Evolutionary conservation across 1,140 invertebrate genomes (phyloP).

Genomic region (Antheraea mylitta): DNA sequence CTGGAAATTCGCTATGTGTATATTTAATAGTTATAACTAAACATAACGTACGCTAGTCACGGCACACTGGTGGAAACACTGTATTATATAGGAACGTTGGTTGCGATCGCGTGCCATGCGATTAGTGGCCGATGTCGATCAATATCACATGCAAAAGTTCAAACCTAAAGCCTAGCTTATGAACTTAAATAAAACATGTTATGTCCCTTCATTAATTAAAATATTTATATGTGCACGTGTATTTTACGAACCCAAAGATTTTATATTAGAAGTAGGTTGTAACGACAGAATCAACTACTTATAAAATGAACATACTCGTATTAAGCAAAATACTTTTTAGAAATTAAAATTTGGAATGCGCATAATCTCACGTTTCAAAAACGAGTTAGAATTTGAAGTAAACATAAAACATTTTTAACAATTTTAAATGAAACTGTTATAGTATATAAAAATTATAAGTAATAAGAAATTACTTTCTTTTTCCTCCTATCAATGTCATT

Average conservation of each 20-base stretch:
- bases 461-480: too few species aligned
- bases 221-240: not conserved
- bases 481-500: too few species aligned
- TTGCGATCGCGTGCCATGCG: conserved; percentile 59
- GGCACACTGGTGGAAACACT: conserved; percentile 28
- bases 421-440: too few species aligned
- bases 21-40: conserved; percentile 26
- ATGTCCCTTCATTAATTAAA: not conserved
- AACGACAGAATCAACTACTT: too few species aligned
- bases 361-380: too few species aligned
- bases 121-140: conserved; percentile 52
- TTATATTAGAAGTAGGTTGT: not conserved
- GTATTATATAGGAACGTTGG: conserved; percentile 49
- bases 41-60: conserved; percentile 20
- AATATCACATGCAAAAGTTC: conserved; percentile 67
- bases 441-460: too few species aligned
- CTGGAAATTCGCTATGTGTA: conserved; percentile 23
- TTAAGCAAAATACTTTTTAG: too few species aligned
- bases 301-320: too few species aligned
- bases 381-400: too few species aligned
- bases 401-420: too few species aligned
- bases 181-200: not conserved
- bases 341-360: too few species aligned
- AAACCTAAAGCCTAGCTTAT: conserved; percentile 27
- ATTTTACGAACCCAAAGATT: not conserved